A percentile compares a stretch with the other conserved stretches of the same genome.
These are phyloP conservation scores for Xestia rhomboidea DNA, from an alignment of 2,888 invertebrate species.

Conservation along the genomic window DNA sequence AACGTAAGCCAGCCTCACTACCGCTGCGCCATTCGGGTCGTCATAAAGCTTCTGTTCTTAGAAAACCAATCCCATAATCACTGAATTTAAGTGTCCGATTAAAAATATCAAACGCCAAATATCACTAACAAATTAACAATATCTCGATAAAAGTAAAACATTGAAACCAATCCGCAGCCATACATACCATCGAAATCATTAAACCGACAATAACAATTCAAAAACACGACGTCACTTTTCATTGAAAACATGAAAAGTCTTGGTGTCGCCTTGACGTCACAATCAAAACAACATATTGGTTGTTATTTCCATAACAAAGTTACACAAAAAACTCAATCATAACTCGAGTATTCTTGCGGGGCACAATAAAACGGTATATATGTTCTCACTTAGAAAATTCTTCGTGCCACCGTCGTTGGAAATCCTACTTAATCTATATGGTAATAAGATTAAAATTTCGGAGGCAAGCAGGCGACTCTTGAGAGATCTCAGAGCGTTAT, in stretches of 20 bases:
- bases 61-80: neutral
- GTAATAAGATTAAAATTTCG: slow-evolving; percentile 66
- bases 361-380: slow-evolving; percentile 64
- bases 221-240: slow-evolving; percentile 21
- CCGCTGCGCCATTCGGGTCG: no score
- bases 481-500: slow-evolving; percentile 69
- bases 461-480: slow-evolving; percentile 52
- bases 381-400: slow-evolving; percentile 62
- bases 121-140: neutral
- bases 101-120: neutral
- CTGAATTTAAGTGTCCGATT: neutral
- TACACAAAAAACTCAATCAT: slow-evolving; percentile 69
- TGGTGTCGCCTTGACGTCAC: slow-evolving; percentile 39
- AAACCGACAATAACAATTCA: slow-evolving; percentile 8
- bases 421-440: slow-evolving; percentile 62
- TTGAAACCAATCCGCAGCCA: neutral
- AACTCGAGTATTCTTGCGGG: slow-evolving; percentile 63
- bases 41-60: neutral
- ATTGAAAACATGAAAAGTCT: slow-evolving; percentile 38
- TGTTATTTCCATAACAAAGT: slow-evolving; percentile 60
- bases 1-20: no score
- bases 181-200: neutral
- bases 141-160: neutral
- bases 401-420: slow-evolving; percentile 43
- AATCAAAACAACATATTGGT: slow-evolving; percentile 64